Conservation (phyloP, 2,888 invertebrate genomes). For the Agonopterix subpropinquella region DNA sequence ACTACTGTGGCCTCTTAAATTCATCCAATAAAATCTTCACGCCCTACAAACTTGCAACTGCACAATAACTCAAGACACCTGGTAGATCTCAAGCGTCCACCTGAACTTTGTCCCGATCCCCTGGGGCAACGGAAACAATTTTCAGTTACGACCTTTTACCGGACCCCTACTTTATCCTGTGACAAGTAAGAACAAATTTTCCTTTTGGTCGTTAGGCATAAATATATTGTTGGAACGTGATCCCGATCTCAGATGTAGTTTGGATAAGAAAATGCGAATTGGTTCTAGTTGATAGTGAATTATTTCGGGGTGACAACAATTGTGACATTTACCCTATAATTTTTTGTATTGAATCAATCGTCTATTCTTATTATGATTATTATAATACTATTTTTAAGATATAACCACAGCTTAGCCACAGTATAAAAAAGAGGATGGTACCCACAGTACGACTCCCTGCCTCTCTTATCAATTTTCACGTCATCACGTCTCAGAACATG, state of each 20-base stretch:
- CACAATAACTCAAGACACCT: conserved; percentile 62
- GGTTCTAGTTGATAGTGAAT: too few species aligned
- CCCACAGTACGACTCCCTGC: too few species aligned
- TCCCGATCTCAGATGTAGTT: conserved; percentile 13
- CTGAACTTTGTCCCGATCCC: conserved; percentile 30
- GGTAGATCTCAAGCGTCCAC: conserved; percentile 42
- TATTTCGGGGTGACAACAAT: too few species aligned
- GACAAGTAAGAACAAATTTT: conserved; percentile 44
- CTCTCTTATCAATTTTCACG: too few species aligned
- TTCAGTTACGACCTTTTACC: conserved; percentile 45
- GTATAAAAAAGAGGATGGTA: too few species aligned
- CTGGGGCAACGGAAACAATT: conserved; percentile 55
- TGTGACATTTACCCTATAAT: too few species aligned
- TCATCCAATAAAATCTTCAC: conserved; percentile 26
- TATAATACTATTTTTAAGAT: too few species aligned
- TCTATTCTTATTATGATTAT: too few species aligned
- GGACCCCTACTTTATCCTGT: conserved; percentile 17
- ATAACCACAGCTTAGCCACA: too few species aligned
- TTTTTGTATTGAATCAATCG: too few species aligned
- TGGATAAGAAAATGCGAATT: too few species aligned
- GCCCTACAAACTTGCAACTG: conserved; percentile 46
- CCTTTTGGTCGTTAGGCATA: conserved; percentile 45
- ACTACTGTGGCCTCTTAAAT: background rate
- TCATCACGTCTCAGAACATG: too few species aligned
- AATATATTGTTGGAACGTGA: conserved; percentile 60